phyloP scores from a whole-genome alignment of 2,113 vertebrate genomes.

The Grus americana region DNA sequence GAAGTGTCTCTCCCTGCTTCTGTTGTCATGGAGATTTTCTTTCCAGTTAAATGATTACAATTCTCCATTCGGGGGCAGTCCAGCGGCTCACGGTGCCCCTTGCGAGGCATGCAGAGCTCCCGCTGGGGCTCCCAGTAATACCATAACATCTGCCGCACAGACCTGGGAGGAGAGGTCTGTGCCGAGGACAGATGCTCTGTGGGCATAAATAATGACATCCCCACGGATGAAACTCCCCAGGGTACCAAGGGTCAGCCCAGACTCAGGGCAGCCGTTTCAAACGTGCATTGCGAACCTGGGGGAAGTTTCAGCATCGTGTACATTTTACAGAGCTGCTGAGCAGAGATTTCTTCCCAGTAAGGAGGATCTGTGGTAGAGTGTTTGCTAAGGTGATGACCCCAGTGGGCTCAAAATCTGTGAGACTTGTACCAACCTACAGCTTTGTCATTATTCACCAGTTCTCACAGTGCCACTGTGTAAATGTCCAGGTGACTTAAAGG shows the following conservation, averaged over 20 bases:
- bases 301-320: rapidly evolving
- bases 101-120: rapidly evolving
- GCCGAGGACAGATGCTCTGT: neutral
- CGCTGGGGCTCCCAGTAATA: neutral
- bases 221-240: neutral
- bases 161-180: neutral
- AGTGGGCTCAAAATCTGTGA: neutral
- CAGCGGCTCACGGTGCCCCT: neutral
- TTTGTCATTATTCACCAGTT: neutral
- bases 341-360: neutral
- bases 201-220: neutral
- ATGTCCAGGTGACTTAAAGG: neutral
- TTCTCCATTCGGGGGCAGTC: neutral
- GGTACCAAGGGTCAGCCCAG: neutral
- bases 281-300: neutral
- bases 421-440: neutral
- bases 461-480: neutral
- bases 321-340: neutral
- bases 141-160: neutral
- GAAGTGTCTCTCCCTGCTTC: neutral
- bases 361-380: neutral
- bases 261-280: neutral
- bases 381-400: neutral
- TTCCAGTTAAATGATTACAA: neutral
- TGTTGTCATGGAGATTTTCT: conserved; percentile 23